phyloP scores from a whole-genome alignment of 2,113 vertebrate species.

The Oenanthe melanoleuca region DNA sequence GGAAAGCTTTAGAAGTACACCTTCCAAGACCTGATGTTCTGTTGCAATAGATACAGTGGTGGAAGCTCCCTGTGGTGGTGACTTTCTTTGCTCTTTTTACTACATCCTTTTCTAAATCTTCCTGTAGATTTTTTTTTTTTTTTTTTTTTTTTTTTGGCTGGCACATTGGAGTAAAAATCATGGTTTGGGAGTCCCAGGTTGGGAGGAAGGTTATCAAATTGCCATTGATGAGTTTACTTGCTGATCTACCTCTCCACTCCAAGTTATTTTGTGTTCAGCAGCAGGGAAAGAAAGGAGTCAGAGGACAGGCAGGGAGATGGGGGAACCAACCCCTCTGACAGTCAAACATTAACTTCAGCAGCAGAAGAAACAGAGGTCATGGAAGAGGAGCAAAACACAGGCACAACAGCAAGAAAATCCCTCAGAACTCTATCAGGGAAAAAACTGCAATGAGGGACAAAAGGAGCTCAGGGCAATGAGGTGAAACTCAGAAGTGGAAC shows the following conservation, averaged over 20 bases:
- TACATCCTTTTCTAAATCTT: not conserved
- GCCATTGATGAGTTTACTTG: conserved; percentile 13
- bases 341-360: not conserved
- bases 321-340: not conserved
- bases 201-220: not conserved
- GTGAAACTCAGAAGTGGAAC: conserved; percentile 28
- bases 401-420: not conserved
- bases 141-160: not conserved
- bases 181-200: not conserved
- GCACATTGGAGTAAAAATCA: not conserved
- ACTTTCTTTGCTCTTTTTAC: conserved; percentile 4
- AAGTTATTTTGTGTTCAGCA: not conserved
- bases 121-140: not conserved
- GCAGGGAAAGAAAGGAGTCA: not conserved
- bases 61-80: conserved; percentile 13
- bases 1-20: not conserved
- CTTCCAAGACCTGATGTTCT: not conserved
- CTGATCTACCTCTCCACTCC: not conserved
- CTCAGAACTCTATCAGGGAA: not conserved
- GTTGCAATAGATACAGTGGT: not conserved
- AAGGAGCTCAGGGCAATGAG: not conserved
- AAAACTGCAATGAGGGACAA: not conserved
- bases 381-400: not conserved
- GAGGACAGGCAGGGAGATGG: not conserved
- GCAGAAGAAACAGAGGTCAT: not conserved